phyloP scores from a whole-genome alignment of 1,140 invertebrate species.

The Samia ricini region DNA sequence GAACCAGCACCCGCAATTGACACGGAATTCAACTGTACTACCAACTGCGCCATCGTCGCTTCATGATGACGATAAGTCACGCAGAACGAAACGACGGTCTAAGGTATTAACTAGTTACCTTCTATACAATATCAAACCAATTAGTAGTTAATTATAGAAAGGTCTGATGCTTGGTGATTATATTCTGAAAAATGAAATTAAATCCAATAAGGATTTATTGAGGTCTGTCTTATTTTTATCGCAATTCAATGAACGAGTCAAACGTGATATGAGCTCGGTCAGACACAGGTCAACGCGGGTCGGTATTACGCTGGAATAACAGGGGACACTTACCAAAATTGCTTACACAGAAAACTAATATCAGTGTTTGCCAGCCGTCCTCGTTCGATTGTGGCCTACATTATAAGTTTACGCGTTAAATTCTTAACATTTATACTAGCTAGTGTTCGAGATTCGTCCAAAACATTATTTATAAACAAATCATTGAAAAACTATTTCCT shows the following conservation, averaged over 20 bases:
- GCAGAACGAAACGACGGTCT: no score
- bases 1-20: no score
- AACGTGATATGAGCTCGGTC: conserved; percentile 48
- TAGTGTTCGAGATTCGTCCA: no score
- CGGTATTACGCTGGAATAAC: conserved; percentile 62
- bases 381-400: conserved; percentile 32
- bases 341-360: conserved; percentile 76
- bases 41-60: no score
- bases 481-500: no score
- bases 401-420: conserved; percentile 14
- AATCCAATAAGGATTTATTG: neutral
- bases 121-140: no score
- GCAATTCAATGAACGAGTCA: conserved; percentile 59
- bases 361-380: conserved; percentile 70
- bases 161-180: no score
- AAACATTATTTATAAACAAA: no score
- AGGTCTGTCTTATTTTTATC: conserved; percentile 26
- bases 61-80: no score
- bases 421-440: neutral
- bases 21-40: no score
- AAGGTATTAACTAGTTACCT: no score
- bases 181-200: neutral
- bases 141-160: no score
- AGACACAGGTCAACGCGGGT: conserved; percentile 35
- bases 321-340: conserved; percentile 73